Base-by-base conservation (phyloP, 2,113 vertebrate species). In the Elanoides forficatus region DNA sequence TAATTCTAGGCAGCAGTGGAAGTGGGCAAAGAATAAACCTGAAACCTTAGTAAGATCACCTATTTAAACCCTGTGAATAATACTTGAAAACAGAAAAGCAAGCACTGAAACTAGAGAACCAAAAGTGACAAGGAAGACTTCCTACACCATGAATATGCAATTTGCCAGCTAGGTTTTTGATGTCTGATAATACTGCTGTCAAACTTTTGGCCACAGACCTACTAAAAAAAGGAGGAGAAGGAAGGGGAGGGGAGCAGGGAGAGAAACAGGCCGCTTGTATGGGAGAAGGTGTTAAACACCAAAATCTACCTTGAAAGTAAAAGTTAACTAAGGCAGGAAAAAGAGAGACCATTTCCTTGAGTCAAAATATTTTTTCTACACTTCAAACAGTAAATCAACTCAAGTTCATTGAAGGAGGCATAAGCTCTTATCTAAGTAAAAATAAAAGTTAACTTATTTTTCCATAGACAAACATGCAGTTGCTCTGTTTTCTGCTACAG, bases 161-260 rank as follows among this genome's bases (percentile, higher is more conserved):
- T 52, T 60, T 90, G 27, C 11, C 38, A 56, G 62, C 13, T n/a
- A 56, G 3, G 7, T 68, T 83, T 90, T 26, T 78, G 43, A 90
- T 53, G 18, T 71, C 30, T 29, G 25, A 19, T 32, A 67, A 67
- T 11, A 53, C 26, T 53, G 34, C 10, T 68, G 47, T 43, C 21
- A 78, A 83, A 50, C 2, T 38, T 45, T 29, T 60, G 55, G 43
- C 29, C 30, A 76, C 32, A 47, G 15, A 56, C 10, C 18, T 62
- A 19, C 12, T 13, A 1, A 62, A 63, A 65, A 9, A 7, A 7
- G 10, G 9, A n/a, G n/a, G n/a, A n/a, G n/a, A n/a, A n/a, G n/a
- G n/a, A n/a, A n/a, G n/a, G n/a, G n/a, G n/a, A n/a, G 1, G 11
- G 3, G 2, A 2, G 5, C 10, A 6, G 7, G 8, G 15, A 4